phyloP scores from a whole-genome alignment of 2,888 invertebrate species.

The Tricholauxania praeusta region DNA sequence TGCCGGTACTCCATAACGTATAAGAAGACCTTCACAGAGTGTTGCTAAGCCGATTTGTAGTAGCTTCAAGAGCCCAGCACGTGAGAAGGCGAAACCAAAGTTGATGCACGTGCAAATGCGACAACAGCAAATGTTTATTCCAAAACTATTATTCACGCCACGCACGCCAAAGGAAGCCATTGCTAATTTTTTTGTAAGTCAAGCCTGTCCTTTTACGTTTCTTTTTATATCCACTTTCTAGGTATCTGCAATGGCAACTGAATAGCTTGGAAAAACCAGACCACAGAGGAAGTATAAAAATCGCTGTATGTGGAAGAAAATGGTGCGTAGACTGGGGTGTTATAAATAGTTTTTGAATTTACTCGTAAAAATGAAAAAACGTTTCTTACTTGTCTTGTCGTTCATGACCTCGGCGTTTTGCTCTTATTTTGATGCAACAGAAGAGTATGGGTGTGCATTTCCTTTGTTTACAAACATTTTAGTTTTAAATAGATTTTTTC shows the following conservation, averaged over 20 bases:
- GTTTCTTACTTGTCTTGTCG: constrained; percentile 11
- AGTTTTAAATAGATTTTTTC: background rate
- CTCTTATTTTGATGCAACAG: background rate
- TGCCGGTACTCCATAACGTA: constrained; percentile 82
- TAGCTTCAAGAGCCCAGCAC: constrained; percentile 81
- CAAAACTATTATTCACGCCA: constrained; percentile 63
- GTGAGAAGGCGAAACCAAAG: constrained; percentile 79
- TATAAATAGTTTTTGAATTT: constrained; percentile 38
- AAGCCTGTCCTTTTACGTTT: background rate
- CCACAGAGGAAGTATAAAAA: background rate
- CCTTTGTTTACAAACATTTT: constrained; percentile 2
- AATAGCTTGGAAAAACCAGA: background rate
- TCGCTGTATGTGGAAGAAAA: background rate
- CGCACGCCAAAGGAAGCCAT: constrained; percentile 63
- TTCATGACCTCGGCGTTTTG: constrained; percentile 32
- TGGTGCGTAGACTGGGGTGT: constrained; percentile 9
- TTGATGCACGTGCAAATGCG: constrained; percentile 84
- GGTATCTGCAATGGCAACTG: constrained; percentile 36
- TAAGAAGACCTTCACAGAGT: constrained; percentile 83
- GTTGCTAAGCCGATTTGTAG: constrained; percentile 82
- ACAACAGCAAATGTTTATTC: constrained; percentile 80
- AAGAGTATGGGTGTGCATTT: background rate
- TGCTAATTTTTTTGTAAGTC: background rate
- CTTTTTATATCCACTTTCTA: constrained; percentile 34
- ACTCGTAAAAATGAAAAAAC: background rate